Evolutionary conservation across 1,140 invertebrate genomes (phyloP).

Genomic region (Cotesia chilonis): DNA sequence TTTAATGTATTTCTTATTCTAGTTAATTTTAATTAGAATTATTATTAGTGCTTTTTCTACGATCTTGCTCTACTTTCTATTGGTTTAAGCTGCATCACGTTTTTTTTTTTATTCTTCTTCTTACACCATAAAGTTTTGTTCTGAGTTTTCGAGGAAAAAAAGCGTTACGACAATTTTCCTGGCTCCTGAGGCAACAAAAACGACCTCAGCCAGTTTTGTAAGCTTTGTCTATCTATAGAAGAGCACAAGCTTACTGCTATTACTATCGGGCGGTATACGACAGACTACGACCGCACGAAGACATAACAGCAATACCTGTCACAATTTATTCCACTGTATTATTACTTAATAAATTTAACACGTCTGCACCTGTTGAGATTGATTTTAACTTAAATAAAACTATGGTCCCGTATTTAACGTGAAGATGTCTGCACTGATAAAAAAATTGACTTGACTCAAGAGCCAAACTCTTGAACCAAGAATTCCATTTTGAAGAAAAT

Average conservation of each 20-base stretch:
- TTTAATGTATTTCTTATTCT: slow-evolving; percentile 1
- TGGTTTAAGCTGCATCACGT: slow-evolving; percentile 10
- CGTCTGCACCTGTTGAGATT: background rate
- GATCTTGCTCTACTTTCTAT: background rate
- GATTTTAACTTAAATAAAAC: background rate
- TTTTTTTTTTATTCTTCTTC: slow-evolving; percentile 24
- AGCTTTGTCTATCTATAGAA: slow-evolving; percentile 26
- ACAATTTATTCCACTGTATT: slow-evolving; percentile 21
- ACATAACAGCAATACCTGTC: slow-evolving; percentile 26
- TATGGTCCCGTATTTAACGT: no score
- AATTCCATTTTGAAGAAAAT: no score
- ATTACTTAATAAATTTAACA: slow-evolving; percentile 17
- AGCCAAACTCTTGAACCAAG: no score
- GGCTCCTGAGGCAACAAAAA: slow-evolving; percentile 16
- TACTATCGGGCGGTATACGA: slow-evolving; percentile 1
- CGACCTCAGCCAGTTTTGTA: background rate
- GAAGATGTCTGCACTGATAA: no score
- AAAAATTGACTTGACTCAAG: no score
- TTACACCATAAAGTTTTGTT: slow-evolving; percentile 25
- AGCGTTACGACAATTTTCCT: slow-evolving; percentile 5
- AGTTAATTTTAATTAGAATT: slow-evolving; percentile 1
- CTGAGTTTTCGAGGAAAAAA: slow-evolving; percentile 3
- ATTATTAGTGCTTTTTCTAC: slow-evolving; percentile 1
- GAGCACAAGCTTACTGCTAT: slow-evolving; percentile 13
- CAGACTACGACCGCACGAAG: slow-evolving; percentile 13